Base-by-base conservation (phyloP, 1,140 invertebrate species). In the Heliothis subflexa region DNA sequence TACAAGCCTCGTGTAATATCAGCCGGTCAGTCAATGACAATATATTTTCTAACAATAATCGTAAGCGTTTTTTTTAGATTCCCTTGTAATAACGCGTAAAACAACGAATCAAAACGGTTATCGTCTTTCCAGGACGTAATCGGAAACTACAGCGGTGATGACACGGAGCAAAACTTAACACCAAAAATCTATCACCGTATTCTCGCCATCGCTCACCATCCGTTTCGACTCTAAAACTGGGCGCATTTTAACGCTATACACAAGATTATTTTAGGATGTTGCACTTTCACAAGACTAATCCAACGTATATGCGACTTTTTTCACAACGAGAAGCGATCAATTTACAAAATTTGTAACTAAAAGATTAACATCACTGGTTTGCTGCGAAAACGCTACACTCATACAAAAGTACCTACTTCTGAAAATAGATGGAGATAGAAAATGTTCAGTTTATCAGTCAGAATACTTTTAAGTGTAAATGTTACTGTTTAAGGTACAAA, bases 381-480 rank as follows among this genome's bases (percentile, higher is more conserved):
- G 92, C 92, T 93, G 91, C 91, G 91, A 94, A 94, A 94, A 94
- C 92, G 92, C 93, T 92, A 94, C 91, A 93, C 91, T 92, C 91
- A 76, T 86, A 89, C 83, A 94, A 93, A 93, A 94, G 92, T 94
- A 94, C 93, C 91, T 93, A 91, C 85, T 90, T 94, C 93, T 94
- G 93, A 94, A 94, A 94, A 94, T 94, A 94, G 92, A 94, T 94
- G 93, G 92, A 94, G 93, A 94, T 93, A 92, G 91, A 93, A 94
- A 93, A 93, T 92, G 91, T 92, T 92, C 90, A 85, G 83, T 86
- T 87, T 81, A 76, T 80, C 89, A 89, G 71, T 80, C 83, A 55
- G 81, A 49, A 64, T 78, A 87, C 90, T 90, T 86, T 89, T 90
- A 83, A 55, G 45, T 45, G 49, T 64, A 64, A 28, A 54, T 12